Evolutionary conservation across 2,113 vertebrate species (phyloP).

Genomic region (Smithornis capensis): DNA sequence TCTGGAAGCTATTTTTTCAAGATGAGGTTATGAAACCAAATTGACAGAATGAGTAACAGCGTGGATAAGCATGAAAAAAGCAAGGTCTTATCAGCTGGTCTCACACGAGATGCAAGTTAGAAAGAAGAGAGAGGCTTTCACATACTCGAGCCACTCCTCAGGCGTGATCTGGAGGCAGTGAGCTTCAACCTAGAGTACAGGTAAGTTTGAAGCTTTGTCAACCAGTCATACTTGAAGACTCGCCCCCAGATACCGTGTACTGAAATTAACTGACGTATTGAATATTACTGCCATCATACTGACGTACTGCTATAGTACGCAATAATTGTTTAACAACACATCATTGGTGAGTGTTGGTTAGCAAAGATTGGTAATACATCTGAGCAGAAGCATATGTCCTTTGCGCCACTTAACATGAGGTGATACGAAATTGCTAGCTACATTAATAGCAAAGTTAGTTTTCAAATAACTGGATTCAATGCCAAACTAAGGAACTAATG

Average conservation of each 20-base stretch:
- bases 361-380: not conserved
- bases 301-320: not conserved
- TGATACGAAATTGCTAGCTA: not conserved
- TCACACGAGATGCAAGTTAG: not conserved
- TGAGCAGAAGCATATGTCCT: not conserved
- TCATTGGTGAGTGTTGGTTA: not conserved
- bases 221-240: not conserved
- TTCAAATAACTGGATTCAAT: not conserved
- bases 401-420: not conserved
- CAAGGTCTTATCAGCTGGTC: not conserved
- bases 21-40: constrained; percentile 2
- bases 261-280: not conserved
- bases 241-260: not conserved
- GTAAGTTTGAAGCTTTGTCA: not conserved
- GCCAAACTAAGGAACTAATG: not conserved
- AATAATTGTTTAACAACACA: not conserved
- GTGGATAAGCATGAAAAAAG: not conserved
- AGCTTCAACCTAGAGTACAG: not conserved
- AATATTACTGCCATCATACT: not conserved
- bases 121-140: not conserved
- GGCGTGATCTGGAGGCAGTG: not conserved
- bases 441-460: not conserved
- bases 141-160: not conserved
- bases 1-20: not conserved
- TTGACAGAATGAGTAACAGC: not conserved